Evolutionary conservation across 1,140 invertebrate species (phyloP).

Genomic region (Heliothis virescens): DNA sequence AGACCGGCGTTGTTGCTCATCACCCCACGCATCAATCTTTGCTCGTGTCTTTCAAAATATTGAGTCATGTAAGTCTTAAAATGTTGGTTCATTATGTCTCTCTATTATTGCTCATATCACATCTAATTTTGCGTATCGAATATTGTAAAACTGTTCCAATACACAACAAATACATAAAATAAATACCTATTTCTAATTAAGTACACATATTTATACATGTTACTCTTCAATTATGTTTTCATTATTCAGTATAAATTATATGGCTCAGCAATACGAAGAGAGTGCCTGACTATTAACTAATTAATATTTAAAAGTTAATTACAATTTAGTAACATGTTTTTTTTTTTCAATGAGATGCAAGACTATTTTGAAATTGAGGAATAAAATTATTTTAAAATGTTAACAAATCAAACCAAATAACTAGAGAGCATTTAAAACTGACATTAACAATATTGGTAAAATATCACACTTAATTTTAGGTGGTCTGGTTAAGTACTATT

Average conservation of each 20-base stretch:
- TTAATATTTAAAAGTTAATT: constrained; percentile 42
- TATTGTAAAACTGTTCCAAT: constrained; percentile 77
- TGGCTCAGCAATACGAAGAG: constrained; percentile 69
- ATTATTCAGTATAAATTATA: constrained; percentile 77
- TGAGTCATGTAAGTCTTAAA: constrained; percentile 70
- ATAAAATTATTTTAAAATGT: constrained; percentile 31
- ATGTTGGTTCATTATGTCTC: constrained; percentile 73
- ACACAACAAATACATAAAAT: constrained; percentile 76
- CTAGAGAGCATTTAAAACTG: constrained; percentile 77
- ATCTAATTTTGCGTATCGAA: constrained; percentile 77
- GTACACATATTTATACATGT: constrained; percentile 79
- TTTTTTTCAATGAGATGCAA: constrained; percentile 47
- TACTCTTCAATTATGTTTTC: constrained; percentile 71
- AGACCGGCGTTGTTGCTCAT: constrained; percentile 44
- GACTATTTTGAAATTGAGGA: constrained; percentile 36
- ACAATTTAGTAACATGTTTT: constrained; percentile 46
- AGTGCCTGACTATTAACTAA: constrained; percentile 46
- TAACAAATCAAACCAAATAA: constrained; percentile 53
- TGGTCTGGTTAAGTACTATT: constrained; percentile 82
- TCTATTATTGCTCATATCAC: constrained; percentile 85
- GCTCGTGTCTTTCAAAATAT: constrained; percentile 64
- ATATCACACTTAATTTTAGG: constrained; percentile 82
- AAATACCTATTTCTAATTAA: constrained; percentile 83
- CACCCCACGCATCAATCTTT: constrained; percentile 45
- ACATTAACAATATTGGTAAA: constrained; percentile 71